These are phyloP conservation scores for Patiria pectinifera DNA, from an alignment of 53 echinoderm and acorn worm species.

Conservation along the genomic window DNA sequence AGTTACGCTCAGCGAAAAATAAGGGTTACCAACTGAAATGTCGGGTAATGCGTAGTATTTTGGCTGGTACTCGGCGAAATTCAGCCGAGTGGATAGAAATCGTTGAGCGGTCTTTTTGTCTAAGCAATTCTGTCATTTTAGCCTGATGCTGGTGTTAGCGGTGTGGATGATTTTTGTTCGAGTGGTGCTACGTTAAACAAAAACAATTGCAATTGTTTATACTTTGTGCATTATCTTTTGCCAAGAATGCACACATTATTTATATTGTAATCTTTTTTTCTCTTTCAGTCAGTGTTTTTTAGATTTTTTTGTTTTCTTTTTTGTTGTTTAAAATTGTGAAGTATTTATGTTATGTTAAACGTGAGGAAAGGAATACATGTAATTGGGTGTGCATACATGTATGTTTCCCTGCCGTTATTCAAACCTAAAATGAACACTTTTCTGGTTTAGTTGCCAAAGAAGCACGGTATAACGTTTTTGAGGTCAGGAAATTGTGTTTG, in stretches of 20 bases:
- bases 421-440: neutral
- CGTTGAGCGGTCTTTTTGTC: neutral
- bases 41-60: neutral
- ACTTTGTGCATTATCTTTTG: conserved; percentile 40
- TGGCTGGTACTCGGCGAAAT: neutral
- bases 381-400: neutral
- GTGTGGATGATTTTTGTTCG: neutral
- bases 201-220: conserved; percentile 47
- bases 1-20: neutral
- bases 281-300: neutral
- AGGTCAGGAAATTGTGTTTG: no score
- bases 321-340: neutral
- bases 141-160: neutral
- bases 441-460: no score
- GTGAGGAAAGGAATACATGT: neutral
- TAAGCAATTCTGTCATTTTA: neutral
- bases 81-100: neutral
- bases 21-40: neutral
- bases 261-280: neutral
- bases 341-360: neutral
- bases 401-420: neutral
- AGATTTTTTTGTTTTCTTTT: neutral
- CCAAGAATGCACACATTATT: conserved; percentile 41
- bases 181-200: conserved; percentile 47
- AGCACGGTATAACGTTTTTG: no score